Evolutionary conservation across 2,888 invertebrate species (phyloP).

Genomic region (Cheilosia vulpina): DNA sequence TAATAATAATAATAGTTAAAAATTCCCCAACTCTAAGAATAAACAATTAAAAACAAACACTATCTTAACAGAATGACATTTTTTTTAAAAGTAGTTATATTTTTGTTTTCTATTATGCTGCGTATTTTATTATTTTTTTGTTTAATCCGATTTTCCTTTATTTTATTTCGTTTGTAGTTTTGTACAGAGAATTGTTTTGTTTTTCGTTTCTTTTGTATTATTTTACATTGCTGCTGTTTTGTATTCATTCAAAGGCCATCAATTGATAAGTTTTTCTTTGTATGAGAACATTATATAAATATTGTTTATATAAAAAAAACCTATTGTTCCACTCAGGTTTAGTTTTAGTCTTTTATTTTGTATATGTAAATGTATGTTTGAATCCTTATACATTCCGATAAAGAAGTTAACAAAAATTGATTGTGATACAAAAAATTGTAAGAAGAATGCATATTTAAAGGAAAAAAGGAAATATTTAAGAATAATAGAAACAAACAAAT

Average conservation of each 20-base stretch:
- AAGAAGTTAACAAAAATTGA: constrained; percentile 43
- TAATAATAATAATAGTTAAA: constrained; percentile 58
- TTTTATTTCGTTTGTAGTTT: constrained; percentile 47
- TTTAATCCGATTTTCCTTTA: constrained; percentile 44
- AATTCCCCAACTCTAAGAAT: constrained; percentile 62
- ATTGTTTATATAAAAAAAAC: constrained; percentile 43
- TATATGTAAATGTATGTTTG: constrained; percentile 26
- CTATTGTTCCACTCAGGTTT: constrained; percentile 40
- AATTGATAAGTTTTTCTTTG: constrained; percentile 32
- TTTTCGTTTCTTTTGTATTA: constrained; percentile 52
- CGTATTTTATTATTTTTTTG: constrained; percentile 22
- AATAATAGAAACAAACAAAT: constrained; percentile 45
- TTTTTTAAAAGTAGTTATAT: constrained; percentile 41
- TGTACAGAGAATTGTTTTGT: constrained; percentile 55
- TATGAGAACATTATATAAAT: constrained; percentile 35
- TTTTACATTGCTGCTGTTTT: constrained; percentile 58
- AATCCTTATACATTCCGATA: constrained; percentile 42
- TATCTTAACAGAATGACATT: constrained; percentile 48
- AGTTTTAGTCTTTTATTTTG: constrained; percentile 49
- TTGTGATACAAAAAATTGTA: constrained; percentile 43
- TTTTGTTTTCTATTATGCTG: constrained; percentile 29
- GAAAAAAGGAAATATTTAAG: constrained; percentile 25
- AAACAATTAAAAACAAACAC: constrained; percentile 52
- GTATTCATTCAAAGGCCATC: constrained; percentile 20
- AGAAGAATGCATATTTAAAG: constrained; percentile 19